These are phyloP conservation scores for Tragelaphus imberbis DNA, from an alignment of 2,113 vertebrate genomes.

Conservation along the genomic window DNA sequence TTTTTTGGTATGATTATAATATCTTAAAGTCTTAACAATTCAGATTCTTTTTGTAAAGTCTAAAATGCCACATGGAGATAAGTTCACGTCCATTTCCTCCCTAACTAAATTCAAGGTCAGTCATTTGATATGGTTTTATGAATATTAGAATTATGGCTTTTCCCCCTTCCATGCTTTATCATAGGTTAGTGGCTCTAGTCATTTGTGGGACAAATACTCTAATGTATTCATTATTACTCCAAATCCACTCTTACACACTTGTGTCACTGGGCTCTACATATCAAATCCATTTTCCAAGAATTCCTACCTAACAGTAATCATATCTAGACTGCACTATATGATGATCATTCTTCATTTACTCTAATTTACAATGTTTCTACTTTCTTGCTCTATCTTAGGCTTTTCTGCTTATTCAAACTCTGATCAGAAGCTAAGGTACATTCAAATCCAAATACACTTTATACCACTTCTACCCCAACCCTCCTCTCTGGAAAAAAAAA, in stretches of 20 bases:
- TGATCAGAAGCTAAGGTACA: neutral
- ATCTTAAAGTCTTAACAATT: neutral
- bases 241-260: neutral
- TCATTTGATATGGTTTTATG: neutral
- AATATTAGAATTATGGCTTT: neutral
- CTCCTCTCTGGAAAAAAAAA: neutral
- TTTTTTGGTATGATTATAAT: neutral
- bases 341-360: neutral
- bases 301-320: neutral
- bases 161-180: neutral
- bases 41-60: neutral
- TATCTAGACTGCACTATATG: neutral
- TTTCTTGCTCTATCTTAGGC: neutral
- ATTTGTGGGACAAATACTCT: neutral
- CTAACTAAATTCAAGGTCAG: neutral
- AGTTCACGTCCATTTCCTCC: neutral
- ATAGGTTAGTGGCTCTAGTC: neutral
- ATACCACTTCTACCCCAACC: neutral
- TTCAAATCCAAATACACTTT: neutral
- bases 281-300: neutral
- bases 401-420: neutral
- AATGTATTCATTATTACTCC: neutral
- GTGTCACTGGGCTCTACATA: neutral
- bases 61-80: neutral
- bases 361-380: neutral